These are phyloP conservation scores for Pterostichus madidus DNA, from an alignment of 2,888 invertebrate species.

Conservation along the genomic window DNA sequence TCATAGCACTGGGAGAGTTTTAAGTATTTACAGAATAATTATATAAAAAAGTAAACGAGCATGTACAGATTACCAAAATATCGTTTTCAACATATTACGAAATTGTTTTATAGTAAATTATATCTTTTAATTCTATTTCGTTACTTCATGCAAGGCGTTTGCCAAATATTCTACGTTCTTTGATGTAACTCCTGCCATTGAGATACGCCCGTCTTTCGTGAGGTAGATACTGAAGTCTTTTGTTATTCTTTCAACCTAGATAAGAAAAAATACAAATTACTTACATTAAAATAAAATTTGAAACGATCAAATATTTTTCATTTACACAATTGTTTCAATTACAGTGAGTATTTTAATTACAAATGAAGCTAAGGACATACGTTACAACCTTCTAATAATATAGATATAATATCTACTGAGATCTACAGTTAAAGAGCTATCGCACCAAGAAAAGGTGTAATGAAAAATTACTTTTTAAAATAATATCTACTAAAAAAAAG, in stretches of 20 bases:
- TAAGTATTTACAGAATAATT: constrained; percentile 1
- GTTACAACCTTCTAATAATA: too few species aligned
- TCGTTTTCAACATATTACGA: background rate
- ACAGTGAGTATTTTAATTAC: too few species aligned
- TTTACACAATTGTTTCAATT: too few species aligned
- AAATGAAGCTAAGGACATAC: too few species aligned
- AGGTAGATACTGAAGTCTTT: constrained; percentile 96
- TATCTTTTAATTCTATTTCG: constrained; percentile 80
- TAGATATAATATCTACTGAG: too few species aligned
- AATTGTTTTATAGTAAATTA: background rate
- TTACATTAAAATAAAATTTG: too few species aligned
- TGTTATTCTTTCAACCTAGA: constrained; percentile 90
- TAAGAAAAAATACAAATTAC: constrained; percentile 69
- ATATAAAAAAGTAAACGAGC: background rate
- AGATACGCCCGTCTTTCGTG: constrained; percentile 98
- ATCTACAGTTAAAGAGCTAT: too few species aligned
- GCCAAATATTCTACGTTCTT: constrained; percentile 97
- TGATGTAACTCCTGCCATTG: constrained; percentile 97
- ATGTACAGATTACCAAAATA: constrained; percentile 33
- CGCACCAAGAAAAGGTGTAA: too few species aligned
- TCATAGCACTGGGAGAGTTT: constrained; percentile 24
- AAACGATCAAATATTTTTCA: too few species aligned
- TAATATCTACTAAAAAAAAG: too few species aligned
- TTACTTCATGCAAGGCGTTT: constrained; percentile 94
- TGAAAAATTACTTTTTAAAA: too few species aligned